phyloP scores from a whole-genome alignment of 2,113 vertebrate species.

The Hemichromis elongatus region DNA sequence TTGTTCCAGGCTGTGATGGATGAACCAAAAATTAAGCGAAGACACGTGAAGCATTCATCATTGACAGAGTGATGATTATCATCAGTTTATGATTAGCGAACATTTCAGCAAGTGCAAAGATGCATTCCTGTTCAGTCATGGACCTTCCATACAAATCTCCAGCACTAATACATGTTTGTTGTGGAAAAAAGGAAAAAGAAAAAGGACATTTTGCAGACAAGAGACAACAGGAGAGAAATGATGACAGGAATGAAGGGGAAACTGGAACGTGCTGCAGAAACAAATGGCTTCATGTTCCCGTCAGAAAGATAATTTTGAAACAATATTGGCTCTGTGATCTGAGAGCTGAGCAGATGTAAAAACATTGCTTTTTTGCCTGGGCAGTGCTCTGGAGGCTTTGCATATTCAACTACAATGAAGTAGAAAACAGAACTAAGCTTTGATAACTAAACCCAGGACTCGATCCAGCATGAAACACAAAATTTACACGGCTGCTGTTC shows the following conservation, averaged over 20 bases:
- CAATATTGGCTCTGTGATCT: constrained; percentile 16
- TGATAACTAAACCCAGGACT: constrained; percentile 2
- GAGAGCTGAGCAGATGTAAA: constrained; percentile 27
- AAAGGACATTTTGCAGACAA: neutral
- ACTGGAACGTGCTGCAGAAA: neutral
- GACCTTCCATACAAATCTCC: neutral
- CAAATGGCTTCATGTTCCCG: constrained; percentile 18
- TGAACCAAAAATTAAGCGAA: neutral
- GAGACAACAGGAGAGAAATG: neutral
- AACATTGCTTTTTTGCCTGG: constrained; percentile 2
- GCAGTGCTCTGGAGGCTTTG: neutral
- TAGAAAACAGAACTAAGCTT: neutral
- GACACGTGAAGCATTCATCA: constrained; percentile 4
- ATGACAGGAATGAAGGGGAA: neutral
- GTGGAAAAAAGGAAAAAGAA: neutral
- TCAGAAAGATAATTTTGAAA: constrained; percentile 26
- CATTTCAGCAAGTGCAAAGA: constrained; percentile 3
- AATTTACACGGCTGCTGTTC: neutral
- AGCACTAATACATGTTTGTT: neutral
- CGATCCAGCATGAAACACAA: constrained; percentile 20
- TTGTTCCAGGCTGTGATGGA: neutral
- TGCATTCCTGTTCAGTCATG: neutral
- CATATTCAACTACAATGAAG: neutral
- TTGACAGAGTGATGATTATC: neutral
- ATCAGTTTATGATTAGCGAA: constrained; percentile 16